Conservation (phyloP, 2,888 invertebrate species). For the Trachelus stipa region DNA sequence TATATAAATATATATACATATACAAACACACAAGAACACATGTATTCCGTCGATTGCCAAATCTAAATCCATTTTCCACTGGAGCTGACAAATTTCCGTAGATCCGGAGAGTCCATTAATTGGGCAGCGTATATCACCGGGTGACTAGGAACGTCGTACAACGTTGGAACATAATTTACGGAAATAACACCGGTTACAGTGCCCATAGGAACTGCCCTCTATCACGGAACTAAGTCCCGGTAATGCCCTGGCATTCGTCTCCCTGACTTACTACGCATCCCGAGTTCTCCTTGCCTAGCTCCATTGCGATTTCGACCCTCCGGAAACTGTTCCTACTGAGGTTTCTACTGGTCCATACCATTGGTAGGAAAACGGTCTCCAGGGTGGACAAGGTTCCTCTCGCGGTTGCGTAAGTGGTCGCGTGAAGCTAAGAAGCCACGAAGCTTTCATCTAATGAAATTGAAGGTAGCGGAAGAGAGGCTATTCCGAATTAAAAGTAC, state of each 20-base stretch:
- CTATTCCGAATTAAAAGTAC: background rate
- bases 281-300: constrained; percentile 10
- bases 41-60: constrained; percentile 20
- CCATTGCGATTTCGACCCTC: background rate
- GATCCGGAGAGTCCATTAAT: constrained; percentile 49
- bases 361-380: background rate
- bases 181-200: constrained; percentile 38
- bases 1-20: too few relatives aligned
- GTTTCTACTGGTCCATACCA: background rate
- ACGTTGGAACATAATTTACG: constrained; percentile 47
- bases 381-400: background rate
- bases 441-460: background rate
- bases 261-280: constrained; percentile 15
- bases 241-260: constrained; percentile 8
- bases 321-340: background rate
- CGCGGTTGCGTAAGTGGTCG: background rate
- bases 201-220: constrained; percentile 5
- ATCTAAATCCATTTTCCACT: constrained; percentile 51
- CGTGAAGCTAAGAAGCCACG: background rate
- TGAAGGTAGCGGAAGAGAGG: background rate
- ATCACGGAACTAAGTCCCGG: constrained; percentile 8
- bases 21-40: background rate
- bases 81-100: constrained; percentile 51
- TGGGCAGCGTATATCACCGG: constrained; percentile 52
- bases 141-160: constrained; percentile 4